Conservation (phyloP, 2,113 vertebrate species). For the Phalacrocorax aristotelis region DNA sequence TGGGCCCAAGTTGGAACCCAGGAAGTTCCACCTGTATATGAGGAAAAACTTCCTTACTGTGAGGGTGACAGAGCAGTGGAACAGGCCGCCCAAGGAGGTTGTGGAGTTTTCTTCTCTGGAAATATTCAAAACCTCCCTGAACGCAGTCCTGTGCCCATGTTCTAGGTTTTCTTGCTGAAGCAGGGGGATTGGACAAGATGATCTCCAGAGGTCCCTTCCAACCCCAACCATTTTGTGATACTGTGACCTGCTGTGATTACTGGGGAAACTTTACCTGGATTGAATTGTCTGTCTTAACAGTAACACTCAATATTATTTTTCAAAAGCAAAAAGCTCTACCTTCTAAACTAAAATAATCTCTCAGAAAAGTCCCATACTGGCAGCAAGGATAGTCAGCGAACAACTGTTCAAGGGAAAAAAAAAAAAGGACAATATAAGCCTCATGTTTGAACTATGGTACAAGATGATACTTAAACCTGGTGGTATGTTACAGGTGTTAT, state of each 20-base stretch:
- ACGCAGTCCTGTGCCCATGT: no score
- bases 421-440: neutral
- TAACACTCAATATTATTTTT: neutral
- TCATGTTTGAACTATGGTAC: neutral
- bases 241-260: neutral
- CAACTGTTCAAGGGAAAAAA: neutral
- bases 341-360: neutral
- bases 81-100: no score
- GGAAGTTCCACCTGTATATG: no score
- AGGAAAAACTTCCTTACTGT: no score
- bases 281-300: neutral
- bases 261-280: neutral
- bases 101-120: no score
- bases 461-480: neutral
- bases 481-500: neutral
- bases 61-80: no score
- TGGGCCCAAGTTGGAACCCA: no score
- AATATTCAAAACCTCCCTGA: no score
- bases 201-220: no score
- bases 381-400: neutral
- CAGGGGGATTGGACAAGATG: no score
- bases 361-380: neutral
- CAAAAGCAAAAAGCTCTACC: neutral
- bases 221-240: no score
- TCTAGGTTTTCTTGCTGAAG: no score